Percentiles rank a stretch among this genome's conserved stretches.
Conservation (phyloP, 2,888 invertebrate species). For the Volucella inanis region DNA sequence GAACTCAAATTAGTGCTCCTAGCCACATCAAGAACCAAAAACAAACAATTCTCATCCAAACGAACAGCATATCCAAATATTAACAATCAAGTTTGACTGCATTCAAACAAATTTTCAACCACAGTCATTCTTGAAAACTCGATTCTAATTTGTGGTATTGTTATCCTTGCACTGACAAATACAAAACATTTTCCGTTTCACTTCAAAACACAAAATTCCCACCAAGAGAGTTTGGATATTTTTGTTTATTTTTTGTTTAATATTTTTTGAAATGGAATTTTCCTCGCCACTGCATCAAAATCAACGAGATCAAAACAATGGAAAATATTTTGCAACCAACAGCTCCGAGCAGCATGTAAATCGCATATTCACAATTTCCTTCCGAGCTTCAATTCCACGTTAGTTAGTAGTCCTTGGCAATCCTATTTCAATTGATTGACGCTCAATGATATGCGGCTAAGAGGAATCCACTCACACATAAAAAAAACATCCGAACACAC, state of each 20-base stretch:
- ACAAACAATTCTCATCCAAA: no score
- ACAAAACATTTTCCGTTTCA: not conserved
- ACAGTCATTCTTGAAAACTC: no score
- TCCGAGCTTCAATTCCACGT: constrained; percentile 5
- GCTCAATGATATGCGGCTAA: constrained; percentile 19
- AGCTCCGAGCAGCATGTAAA: constrained; percentile 11
- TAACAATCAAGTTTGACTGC: no score
- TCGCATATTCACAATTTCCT: constrained; percentile 44
- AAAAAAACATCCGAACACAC: no score
- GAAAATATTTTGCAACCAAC: constrained; percentile 14
- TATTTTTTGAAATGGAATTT: not conserved
- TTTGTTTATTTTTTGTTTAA: no score
- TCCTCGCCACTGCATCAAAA: not conserved
- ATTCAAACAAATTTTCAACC: no score
- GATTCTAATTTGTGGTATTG: constrained; percentile 17
- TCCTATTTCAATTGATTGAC: constrained; percentile 50
- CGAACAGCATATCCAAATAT: not conserved
- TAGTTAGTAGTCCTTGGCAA: not conserved
- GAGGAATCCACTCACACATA: not conserved
- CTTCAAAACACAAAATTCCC: not conserved
- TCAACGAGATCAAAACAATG: constrained; percentile 2
- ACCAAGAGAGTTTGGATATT: no score
- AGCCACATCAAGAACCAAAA: no score
- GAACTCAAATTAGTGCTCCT: no score
- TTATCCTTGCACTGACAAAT: constrained; percentile 21